These are phyloP conservation scores for Colletes gigas DNA, from an alignment of 1,140 invertebrate species.

Conservation along the genomic window DNA sequence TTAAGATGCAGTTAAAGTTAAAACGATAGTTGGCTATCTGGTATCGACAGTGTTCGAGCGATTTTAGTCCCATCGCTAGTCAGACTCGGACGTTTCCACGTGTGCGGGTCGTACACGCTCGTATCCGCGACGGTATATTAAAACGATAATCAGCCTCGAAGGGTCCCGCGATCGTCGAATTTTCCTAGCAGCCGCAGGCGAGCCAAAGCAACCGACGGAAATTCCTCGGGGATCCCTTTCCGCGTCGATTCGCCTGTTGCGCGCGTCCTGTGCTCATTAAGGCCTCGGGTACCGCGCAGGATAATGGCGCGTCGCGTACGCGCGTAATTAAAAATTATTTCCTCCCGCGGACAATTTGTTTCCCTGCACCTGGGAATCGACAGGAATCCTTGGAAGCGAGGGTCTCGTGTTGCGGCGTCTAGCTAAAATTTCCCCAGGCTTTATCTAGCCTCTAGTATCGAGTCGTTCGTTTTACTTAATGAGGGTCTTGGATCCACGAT, in stretches of 20 bases:
- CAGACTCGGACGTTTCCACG: slow-evolving; percentile 1
- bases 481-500: background rate
- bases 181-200: slow-evolving; percentile 13
- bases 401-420: too few species aligned
- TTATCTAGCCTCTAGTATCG: too few species aligned
- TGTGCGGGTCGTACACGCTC: slow-evolving; percentile 17
- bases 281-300: background rate
- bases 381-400: background rate
- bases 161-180: slow-evolving; percentile 28
- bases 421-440: too few species aligned
- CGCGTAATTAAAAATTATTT: slow-evolving; percentile 38
- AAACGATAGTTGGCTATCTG: too few species aligned
- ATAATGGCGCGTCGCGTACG: background rate
- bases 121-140: slow-evolving; percentile 25
- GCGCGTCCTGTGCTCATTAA: background rate
- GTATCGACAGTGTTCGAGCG: too few species aligned
- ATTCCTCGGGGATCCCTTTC: slow-evolving; percentile 14
- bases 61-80: too few species aligned
- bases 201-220: slow-evolving; percentile 8
- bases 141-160: slow-evolving; percentile 48
- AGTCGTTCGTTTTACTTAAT: too few species aligned
- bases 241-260: slow-evolving; percentile 4
- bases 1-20: too few species aligned
- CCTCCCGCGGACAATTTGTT: background rate
- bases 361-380: background rate